Conservation (phyloP, 2,888 invertebrate genomes). For the Mythimna ferrago region DNA sequence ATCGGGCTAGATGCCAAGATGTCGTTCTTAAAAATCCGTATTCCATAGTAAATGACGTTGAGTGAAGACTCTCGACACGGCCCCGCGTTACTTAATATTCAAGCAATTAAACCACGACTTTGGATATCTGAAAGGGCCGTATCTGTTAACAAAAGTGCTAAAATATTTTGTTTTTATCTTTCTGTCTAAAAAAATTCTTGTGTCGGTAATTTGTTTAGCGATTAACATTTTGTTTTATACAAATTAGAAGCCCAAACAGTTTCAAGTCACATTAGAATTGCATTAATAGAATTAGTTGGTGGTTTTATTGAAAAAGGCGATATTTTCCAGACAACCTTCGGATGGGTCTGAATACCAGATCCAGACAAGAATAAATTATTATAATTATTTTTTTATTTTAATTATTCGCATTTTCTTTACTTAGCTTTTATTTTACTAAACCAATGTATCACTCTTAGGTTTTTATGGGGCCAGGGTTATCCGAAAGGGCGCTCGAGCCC, state of each 20-base stretch:
- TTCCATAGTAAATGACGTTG: conserved; percentile 71
- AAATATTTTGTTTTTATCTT: background rate
- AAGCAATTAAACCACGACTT: conserved; percentile 73
- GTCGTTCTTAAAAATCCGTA: conserved; percentile 68
- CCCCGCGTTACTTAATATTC: conserved; percentile 75
- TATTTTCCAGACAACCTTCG: conserved; percentile 10
- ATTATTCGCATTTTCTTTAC: background rate
- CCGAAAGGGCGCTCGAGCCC: no score
- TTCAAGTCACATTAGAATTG: conserved; percentile 9
- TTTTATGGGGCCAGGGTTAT: no score
- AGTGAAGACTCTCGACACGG: conserved; percentile 63
- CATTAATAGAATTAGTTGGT: conserved; percentile 10
- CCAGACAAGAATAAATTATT: conserved; percentile 5
- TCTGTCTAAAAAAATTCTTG: background rate
- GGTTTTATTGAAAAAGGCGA: conserved; percentile 11
- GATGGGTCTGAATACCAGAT: background rate
- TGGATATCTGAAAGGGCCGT: conserved; percentile 30
- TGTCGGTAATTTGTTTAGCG: background rate
- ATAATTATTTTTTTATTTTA: conserved; percentile 7
- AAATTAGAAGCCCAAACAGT: conserved; percentile 12
- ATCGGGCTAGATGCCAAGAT: conserved; percentile 77
- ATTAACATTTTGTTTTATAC: conserved; percentile 13
- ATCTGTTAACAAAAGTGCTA: conserved; percentile 12
- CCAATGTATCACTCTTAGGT: background rate
- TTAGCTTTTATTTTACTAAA: background rate